A percentile compares a stretch with the other conserved stretches of the same genome.
Conservation (phyloP, 2,888 invertebrate genomes). For the Dimorphilus gyrociliatus region DNA sequence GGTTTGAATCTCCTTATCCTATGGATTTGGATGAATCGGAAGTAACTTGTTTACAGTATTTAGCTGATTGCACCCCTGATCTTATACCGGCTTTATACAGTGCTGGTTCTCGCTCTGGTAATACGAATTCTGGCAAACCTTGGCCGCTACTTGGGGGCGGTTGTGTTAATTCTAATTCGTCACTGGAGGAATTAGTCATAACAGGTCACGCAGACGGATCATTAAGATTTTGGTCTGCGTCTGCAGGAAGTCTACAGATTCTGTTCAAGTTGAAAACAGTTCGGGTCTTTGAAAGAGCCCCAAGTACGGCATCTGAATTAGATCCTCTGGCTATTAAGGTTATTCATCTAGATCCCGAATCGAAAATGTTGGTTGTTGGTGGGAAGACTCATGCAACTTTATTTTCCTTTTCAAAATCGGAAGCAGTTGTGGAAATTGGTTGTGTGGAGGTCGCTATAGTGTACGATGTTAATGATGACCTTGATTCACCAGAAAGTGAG, state of each 20-base stretch:
- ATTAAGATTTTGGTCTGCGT: conserved; percentile 70
- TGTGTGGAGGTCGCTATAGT: conserved; percentile 78
- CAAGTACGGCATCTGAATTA: conserved; percentile 43
- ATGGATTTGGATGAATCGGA: conserved; percentile 99
- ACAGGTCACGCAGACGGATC: conserved; percentile 96
- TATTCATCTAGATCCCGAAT: conserved; percentile 80
- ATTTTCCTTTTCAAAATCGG: conserved; percentile 84
- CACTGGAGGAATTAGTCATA: too few relatives aligned
- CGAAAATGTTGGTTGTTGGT: conserved; percentile 69
- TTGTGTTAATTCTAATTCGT: too few relatives aligned
- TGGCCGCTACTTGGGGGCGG: too few relatives aligned
- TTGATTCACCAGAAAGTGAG: conserved; percentile 53
- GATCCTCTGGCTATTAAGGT: conserved; percentile 77
- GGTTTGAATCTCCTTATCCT: conserved; percentile 97
- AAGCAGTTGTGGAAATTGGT: conserved; percentile 48
- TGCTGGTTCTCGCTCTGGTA: too few relatives aligned
- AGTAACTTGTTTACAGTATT: conserved; percentile 87
- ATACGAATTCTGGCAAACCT: too few relatives aligned
- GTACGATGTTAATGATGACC: conserved; percentile 53
- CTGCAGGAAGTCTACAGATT: conserved; percentile 69
- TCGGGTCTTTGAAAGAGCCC: conserved; percentile 57
- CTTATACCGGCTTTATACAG: conserved; percentile 94
- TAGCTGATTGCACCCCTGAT: conserved; percentile 94
- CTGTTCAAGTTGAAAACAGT: conserved; percentile 93
- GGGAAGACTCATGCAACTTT: conserved; percentile 83